Evolutionary conservation across 2,113 vertebrate species (phyloP).

Genomic region (Phoenicopterus ruber): DNA sequence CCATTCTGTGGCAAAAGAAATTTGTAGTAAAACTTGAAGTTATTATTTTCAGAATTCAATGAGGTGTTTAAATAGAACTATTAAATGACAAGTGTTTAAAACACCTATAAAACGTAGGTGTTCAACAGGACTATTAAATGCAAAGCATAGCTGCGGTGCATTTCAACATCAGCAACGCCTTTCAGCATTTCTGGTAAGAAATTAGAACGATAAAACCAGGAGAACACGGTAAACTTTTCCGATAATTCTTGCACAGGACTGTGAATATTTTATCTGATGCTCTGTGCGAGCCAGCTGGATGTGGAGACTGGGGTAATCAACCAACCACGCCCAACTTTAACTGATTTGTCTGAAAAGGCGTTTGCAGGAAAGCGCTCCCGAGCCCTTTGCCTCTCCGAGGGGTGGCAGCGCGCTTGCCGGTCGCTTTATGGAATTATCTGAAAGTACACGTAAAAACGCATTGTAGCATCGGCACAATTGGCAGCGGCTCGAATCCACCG

Average conservation of each 20-base stretch:
- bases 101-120: neutral
- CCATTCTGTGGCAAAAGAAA: neutral
- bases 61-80: neutral
- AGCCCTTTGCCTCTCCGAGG: neutral
- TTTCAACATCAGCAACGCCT: neutral
- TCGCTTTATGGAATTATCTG: neutral
- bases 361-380: neutral
- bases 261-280: neutral
- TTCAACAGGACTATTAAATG: neutral
- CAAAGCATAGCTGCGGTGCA: neutral
- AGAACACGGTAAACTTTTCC: neutral
- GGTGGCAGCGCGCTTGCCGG: neutral
- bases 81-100: neutral
- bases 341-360: neutral
- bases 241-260: neutral
- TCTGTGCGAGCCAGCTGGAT: neutral
- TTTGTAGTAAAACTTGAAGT: neutral
- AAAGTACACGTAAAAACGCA: neutral
- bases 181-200: neutral
- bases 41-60: neutral
- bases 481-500: accelerated
- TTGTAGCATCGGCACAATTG: accelerated
- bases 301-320: neutral
- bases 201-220: neutral
- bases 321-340: neutral